Evolutionary conservation across 2,888 invertebrate species (phyloP).

Genomic region (Tetropium fuscum): DNA sequence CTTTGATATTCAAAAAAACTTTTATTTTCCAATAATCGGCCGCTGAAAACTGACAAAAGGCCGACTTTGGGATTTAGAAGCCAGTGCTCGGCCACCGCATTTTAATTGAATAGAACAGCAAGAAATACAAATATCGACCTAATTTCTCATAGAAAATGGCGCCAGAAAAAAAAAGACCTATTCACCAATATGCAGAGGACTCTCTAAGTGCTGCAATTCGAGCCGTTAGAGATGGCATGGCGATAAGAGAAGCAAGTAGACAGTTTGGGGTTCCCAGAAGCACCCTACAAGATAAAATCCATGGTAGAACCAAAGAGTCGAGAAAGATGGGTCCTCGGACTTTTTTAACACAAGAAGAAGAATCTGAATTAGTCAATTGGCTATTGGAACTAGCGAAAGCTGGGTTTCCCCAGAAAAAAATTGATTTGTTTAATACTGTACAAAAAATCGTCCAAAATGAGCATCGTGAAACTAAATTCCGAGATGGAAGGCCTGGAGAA

Average conservation of each 20-base stretch:
- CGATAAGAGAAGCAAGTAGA: conserved; percentile 24
- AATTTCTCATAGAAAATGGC: not conserved
- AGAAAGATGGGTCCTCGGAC: conserved; percentile 37
- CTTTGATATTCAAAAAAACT: not conserved
- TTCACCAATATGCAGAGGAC: conserved; percentile 17
- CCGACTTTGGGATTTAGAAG: conserved; percentile 6
- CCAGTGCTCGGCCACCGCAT: conserved; percentile 22
- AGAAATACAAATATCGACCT: conserved; percentile 7
- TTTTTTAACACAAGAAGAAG: conserved; percentile 29
- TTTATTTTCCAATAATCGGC: conserved; percentile 19
- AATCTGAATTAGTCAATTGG: conserved; percentile 35
- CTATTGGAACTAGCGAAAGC: conserved; percentile 34
- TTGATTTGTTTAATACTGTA: conserved; percentile 33
- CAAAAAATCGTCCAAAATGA: conserved; percentile 25
- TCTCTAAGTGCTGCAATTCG: conserved; percentile 18
- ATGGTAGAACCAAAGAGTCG: conserved; percentile 22
- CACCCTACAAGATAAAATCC: conserved; percentile 26
- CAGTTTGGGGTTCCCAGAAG: conserved; percentile 28
- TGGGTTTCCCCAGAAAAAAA: conserved; percentile 39
- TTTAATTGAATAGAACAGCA: not conserved
- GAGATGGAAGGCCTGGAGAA: conserved; percentile 32
- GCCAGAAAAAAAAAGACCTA: conserved; percentile 16
- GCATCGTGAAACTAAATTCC: conserved; percentile 13
- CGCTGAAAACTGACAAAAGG: conserved; percentile 9
- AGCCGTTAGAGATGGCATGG: conserved; percentile 11